Base-by-base conservation (phyloP, 2,888 invertebrate genomes). In the Hyles lineata region DNA sequence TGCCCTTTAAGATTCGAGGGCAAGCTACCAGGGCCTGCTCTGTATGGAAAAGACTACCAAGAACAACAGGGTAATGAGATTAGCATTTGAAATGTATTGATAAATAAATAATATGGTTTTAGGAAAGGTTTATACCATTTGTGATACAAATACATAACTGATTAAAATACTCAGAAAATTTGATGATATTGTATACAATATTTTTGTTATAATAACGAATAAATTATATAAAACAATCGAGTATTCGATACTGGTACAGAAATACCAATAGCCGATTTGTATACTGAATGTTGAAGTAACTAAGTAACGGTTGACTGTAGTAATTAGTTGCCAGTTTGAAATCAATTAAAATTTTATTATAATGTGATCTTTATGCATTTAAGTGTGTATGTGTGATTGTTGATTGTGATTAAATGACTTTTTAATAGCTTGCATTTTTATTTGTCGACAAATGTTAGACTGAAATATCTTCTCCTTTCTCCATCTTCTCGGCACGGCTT, bases 1-100 rank as follows among this genome's bases (percentile, higher is more conserved):
- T 84, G 95, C 96, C 0, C 78, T 95, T 73, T 95, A 82, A 52
- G 60, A 61, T 25, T 6, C 15, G 6, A 9, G 8, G 7, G 8
- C 15, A 15, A 55, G 6, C 7, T 55, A 0, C 8, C 55, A 55
- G n/a, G 55, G n/a, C 11, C 15, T 43, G 43, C 11, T 11, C 43
- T 2, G 35, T 50, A 9, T n/a, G 3, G 9, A 23, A 59, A 61
- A 63, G 11, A 43, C 0, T 11, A 43, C 2, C 3, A 11, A 2
- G 43, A 11, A 11, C 11, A 43, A 43, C 43, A 11, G 11, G 43
- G 11, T 43, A 43, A 43, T 2, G 43, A 43, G 43, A 43, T 43
- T 43, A 9, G 11, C 11, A 11, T 43, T 43, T 43, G 2, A 43
- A 43, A 43, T 43, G 60, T 25, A 3, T 59, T 4, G n/a, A 25